Conservation (phyloP, 2,113 vertebrate genomes). For the Bucco capensis region DNA sequence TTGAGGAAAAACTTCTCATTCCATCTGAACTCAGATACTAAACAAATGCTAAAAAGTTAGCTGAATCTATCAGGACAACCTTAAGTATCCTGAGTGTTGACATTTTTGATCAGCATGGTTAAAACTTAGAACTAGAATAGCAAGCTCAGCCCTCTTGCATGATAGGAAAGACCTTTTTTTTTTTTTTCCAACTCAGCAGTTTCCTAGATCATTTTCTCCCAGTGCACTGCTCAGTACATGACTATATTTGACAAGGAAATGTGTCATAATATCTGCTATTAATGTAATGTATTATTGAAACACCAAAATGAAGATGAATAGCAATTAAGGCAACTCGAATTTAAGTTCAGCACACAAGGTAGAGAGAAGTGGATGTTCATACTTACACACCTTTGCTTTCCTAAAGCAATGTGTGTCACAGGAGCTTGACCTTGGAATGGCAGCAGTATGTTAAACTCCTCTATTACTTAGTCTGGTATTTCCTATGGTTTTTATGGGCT, state of each 20-base stretch:
- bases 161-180: background rate
- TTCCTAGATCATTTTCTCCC: slow-evolving; percentile 11
- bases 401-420: background rate
- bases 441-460: background rate
- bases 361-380: background rate
- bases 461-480: background rate
- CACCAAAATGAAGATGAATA: slow-evolving; percentile 13
- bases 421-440: slow-evolving; percentile 15
- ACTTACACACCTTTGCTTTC: background rate
- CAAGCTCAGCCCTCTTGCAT: background rate
- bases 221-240: background rate
- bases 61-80: background rate
- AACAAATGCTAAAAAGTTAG: background rate
- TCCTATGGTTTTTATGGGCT: background rate
- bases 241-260: background rate
- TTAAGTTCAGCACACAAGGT: background rate
- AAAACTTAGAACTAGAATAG: slow-evolving; percentile 2
- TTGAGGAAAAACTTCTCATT: background rate
- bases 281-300: slow-evolving; percentile 8
- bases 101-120: slow-evolving; percentile 17
- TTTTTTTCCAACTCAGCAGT: background rate
- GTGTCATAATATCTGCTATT: background rate
- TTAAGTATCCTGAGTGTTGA: background rate
- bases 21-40: background rate
- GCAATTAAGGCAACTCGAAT: background rate